These are phyloP conservation scores for Argyrosomus japonicus DNA, from an alignment of 2,113 vertebrate genomes.

Conservation along the genomic window DNA sequence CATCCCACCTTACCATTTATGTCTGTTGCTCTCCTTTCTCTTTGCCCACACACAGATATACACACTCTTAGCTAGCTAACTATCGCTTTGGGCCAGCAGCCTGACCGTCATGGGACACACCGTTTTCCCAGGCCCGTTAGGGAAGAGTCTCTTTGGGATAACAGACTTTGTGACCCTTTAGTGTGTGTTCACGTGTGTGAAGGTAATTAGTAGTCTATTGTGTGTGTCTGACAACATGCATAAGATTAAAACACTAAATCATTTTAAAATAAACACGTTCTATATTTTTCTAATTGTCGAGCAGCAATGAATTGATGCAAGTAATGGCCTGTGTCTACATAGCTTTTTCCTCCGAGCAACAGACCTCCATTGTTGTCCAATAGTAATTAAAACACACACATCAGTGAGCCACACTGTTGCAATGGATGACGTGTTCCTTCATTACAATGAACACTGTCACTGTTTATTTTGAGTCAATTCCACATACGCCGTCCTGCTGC, in stretches of 20 bases:
- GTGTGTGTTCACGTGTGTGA: neutral
- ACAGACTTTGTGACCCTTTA: neutral
- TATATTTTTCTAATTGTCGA: neutral
- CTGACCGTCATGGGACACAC: neutral
- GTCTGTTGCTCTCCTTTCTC: neutral
- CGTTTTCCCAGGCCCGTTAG: neutral
- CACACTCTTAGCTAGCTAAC: neutral
- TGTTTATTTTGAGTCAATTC: neutral
- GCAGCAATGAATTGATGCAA: neutral
- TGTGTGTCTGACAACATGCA: neutral
- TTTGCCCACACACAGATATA: conserved; percentile 22
- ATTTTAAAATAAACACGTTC: neutral
- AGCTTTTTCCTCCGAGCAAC: neutral
- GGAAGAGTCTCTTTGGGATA: neutral
- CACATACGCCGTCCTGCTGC: neutral
- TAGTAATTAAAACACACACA: neutral
- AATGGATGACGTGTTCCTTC: neutral
- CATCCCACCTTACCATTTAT: conserved; percentile 14
- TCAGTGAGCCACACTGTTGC: neutral
- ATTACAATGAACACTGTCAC: neutral
- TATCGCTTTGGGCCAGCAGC: conserved; percentile 7
- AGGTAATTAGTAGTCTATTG: neutral
- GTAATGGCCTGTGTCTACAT: neutral
- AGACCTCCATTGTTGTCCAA: neutral
- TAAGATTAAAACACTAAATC: neutral